phyloP scores from a whole-genome alignment of 2,888 invertebrate genomes.

The Masnerella sp. region DNA sequence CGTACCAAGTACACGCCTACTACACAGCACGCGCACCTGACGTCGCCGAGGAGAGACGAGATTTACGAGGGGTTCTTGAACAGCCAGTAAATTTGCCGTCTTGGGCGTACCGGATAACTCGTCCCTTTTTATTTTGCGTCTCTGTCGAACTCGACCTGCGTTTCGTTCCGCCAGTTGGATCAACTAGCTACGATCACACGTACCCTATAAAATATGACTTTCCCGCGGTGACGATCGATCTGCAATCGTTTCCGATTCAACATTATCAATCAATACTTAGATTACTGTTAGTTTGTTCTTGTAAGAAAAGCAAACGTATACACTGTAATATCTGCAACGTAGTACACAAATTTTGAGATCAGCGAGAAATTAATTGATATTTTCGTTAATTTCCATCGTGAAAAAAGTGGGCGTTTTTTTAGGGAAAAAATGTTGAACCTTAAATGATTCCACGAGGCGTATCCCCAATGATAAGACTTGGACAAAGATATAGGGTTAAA shows the following conservation, averaged over 20 bases:
- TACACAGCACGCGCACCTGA: conserved; percentile 55
- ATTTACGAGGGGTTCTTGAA: conserved; percentile 68
- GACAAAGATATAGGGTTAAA: no score
- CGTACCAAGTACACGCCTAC: conserved; percentile 52
- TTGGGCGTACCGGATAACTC: conserved; percentile 62
- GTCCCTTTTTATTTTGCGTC: conserved; percentile 47
- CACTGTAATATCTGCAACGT: no score
- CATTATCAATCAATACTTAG: conserved; percentile 46
- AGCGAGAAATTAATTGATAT: no score
- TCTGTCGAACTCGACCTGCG: conserved; percentile 43
- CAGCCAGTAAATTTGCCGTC: conserved; percentile 67
- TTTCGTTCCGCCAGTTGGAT: conserved; percentile 51
- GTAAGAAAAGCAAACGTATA: no score
- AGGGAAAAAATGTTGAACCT: no score
- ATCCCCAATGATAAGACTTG: no score
- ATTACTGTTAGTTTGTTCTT: conserved; percentile 17
- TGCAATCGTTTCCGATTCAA: conserved; percentile 42
- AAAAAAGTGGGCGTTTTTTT: no score
- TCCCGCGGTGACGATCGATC: conserved; percentile 55
- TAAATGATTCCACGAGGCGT: no score
- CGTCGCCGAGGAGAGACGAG: conserved; percentile 57
- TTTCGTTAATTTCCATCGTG: no score
- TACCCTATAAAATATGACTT: conserved; percentile 52
- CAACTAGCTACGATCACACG: conserved; percentile 53
- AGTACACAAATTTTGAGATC: no score